phyloP scores from a whole-genome alignment of 2,113 vertebrate species.

The Collichthys lucidus region DNA sequence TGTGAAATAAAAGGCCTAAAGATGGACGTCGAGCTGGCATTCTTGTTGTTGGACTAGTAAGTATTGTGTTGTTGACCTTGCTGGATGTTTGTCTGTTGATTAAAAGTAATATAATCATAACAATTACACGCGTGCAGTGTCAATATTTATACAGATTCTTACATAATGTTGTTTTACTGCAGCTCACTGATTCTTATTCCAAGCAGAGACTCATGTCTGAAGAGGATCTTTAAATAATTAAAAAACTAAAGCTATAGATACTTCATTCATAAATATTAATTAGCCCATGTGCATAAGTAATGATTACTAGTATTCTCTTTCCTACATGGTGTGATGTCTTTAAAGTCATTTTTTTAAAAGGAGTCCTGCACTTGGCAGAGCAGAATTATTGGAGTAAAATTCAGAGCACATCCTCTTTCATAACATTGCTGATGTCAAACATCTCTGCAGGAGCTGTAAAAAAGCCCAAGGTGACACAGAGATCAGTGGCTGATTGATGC shows the following conservation, averaged over 20 bases:
- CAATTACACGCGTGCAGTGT: too few species aligned
- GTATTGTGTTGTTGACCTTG: too few species aligned
- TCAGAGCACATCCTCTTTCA: constrained; percentile 27
- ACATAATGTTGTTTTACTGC: too few species aligned
- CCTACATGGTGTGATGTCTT: neutral
- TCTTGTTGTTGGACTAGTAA: too few species aligned
- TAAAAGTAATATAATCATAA: too few species aligned
- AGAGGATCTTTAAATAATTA: neutral
- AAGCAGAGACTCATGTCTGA: neutral
- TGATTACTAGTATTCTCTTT: neutral
- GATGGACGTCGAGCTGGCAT: too few species aligned
- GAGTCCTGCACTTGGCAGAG: neutral
- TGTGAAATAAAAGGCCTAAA: too few species aligned
- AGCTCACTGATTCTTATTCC: neutral
- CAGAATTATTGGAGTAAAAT: constrained; percentile 8
- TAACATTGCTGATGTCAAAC: constrained; percentile 60
- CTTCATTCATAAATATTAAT: neutral
- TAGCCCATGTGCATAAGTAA: neutral
- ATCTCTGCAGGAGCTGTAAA: constrained; percentile 46
- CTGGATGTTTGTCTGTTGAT: too few species aligned
- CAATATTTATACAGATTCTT: too few species aligned
- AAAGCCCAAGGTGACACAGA: constrained; percentile 70
- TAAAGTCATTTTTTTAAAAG: neutral
- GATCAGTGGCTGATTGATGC: constrained; percentile 62
- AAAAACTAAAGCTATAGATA: neutral